These are phyloP conservation scores for Sphenopsis melanotis DNA, from an alignment of 2,797 vertebrate species.

Conservation along the genomic window DNA sequence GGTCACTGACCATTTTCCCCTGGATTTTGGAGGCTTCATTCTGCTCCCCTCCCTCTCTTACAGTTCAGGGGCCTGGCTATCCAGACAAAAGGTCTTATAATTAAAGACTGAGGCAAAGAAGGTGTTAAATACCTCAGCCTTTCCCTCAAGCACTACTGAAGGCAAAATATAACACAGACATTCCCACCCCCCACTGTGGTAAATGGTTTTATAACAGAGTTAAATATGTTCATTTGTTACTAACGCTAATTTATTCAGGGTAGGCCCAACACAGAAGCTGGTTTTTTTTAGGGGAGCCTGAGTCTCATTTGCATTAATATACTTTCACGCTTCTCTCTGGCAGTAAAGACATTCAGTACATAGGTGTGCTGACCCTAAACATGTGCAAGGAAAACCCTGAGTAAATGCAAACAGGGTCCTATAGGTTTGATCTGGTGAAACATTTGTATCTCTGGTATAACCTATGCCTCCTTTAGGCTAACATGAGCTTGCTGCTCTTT, in stretches of 20 bases:
- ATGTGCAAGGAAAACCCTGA: rapidly evolving
- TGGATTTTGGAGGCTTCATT: not conserved
- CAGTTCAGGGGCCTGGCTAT: not conserved
- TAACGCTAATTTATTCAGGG: not conserved
- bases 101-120: not conserved
- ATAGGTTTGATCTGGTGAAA: not conserved
- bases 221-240: not conserved
- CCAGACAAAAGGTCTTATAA: not conserved
- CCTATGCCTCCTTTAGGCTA: not conserved
- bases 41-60: not conserved
- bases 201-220: not conserved
- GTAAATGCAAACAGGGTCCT: not conserved
- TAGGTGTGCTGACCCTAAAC: not conserved
- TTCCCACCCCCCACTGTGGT: not conserved
- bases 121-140: not conserved
- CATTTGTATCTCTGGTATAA: rapidly evolving
- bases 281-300: not conserved
- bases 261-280: not conserved
- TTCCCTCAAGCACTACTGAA: not conserved
- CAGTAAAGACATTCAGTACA: not conserved
- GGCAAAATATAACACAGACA: not conserved
- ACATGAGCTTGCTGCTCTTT: not conserved
- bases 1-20: not conserved
- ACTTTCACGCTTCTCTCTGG: not conserved
- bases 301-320: not conserved